Evolutionary conservation across 1,140 invertebrate genomes (phyloP).

Genomic region (Drosophila gunungcola): DNA sequence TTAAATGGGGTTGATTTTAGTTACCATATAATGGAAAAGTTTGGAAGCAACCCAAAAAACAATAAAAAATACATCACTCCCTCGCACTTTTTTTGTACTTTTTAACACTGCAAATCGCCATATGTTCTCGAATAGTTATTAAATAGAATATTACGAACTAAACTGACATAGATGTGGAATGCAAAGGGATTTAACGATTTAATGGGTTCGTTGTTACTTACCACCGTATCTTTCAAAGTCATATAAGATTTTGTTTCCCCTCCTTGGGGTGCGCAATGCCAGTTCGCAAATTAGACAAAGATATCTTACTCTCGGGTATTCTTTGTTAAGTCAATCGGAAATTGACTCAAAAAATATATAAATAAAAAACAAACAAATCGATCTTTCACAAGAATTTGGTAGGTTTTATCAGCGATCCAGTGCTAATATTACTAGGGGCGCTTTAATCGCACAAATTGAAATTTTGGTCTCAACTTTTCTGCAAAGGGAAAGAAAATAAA

Average conservation of each 20-base stretch:
- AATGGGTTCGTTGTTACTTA: slow-evolving; percentile 49
- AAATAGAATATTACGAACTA: too few relatives aligned
- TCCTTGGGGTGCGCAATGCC: slow-evolving; percentile 80
- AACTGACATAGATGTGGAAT: too few relatives aligned
- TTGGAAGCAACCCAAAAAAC: too few relatives aligned
- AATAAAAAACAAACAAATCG: slow-evolving; percentile 32
- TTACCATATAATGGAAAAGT: too few relatives aligned
- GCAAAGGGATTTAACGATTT: too few relatives aligned
- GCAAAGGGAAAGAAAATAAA: slow-evolving; percentile 21
- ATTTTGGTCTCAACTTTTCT: slow-evolving; percentile 27
- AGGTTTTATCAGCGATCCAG: slow-evolving; percentile 9
- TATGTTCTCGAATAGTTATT: too few relatives aligned
- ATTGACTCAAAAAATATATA: slow-evolving; percentile 26
- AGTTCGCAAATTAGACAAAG: slow-evolving; percentile 71
- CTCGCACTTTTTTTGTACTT: too few relatives aligned
- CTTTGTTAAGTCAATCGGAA: slow-evolving; percentile 24
- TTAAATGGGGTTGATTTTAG: too few relatives aligned
- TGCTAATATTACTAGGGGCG: slow-evolving; percentile 20
- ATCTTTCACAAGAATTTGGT: slow-evolving; percentile 11
- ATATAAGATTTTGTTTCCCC: slow-evolving; percentile 84
- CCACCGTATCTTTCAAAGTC: slow-evolving; percentile 85
- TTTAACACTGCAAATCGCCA: too few relatives aligned
- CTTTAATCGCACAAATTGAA: slow-evolving; percentile 7
- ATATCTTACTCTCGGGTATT: slow-evolving; percentile 37
- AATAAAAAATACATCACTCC: too few relatives aligned